Conservation (phyloP, 2,888 invertebrate genomes). For the Phaonia tiefii region DNA sequence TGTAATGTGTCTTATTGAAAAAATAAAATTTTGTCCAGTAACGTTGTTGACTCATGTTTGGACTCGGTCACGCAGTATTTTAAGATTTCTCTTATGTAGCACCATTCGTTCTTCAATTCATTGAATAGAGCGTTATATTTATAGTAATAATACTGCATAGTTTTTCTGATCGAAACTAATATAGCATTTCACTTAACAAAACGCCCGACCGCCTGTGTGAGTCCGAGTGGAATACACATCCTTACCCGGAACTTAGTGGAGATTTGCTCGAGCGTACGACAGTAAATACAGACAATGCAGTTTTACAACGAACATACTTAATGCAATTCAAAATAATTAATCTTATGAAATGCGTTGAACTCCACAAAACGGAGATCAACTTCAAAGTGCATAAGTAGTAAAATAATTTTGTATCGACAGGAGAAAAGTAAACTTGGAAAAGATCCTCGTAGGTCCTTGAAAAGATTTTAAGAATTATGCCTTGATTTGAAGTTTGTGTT, state of each 20-base stretch:
- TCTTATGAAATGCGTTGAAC: not conserved
- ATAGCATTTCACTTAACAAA: slow-evolving; percentile 58
- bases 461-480: too few relatives aligned
- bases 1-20: too few relatives aligned
- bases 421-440: too few relatives aligned
- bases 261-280: slow-evolving; percentile 37
- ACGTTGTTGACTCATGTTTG: too few relatives aligned
- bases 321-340: slow-evolving; percentile 28
- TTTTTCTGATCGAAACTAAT: slow-evolving; percentile 58
- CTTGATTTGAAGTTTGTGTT: slow-evolving; percentile 19
- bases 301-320: slow-evolving; percentile 45
- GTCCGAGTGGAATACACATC: slow-evolving; percentile 50
- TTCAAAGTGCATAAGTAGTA: too few relatives aligned
- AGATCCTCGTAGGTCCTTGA: too few relatives aligned
- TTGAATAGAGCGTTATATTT: slow-evolving; percentile 30
- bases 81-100: too few relatives aligned
- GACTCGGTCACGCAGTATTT: too few relatives aligned
- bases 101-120: not conserved
- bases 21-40: too few relatives aligned
- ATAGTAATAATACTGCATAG: slow-evolving; percentile 34
- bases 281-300: not conserved
- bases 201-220: not conserved
- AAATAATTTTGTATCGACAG: too few relatives aligned
- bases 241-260: slow-evolving; percentile 28
- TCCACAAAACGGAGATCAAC: too few relatives aligned